Conservation (phyloP, 2,797 vertebrate species). For the Melanogrammus aeglefinus region DNA sequence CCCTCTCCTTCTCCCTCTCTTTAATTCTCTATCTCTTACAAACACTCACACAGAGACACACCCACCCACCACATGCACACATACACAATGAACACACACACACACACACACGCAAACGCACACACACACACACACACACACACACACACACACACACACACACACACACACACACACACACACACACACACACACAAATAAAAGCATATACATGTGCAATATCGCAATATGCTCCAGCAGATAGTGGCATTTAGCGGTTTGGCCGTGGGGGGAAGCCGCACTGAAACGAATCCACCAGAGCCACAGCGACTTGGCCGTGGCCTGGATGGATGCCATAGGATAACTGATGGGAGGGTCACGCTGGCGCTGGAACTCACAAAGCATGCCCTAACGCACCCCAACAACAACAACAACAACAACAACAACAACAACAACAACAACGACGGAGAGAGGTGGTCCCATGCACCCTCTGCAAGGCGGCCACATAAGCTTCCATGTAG, state of each 20-base stretch:
- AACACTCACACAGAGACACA: neutral
- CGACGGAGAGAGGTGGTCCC: slow-evolving; percentile 41
- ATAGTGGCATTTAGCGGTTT: slow-evolving; percentile 31
- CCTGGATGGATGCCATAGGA: slow-evolving; percentile 53
- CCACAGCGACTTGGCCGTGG: slow-evolving; percentile 23
- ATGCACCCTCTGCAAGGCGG: slow-evolving; percentile 34
- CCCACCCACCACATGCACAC: no score
- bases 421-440: slow-evolving; percentile 15
- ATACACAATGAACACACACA: neutral
- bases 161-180: neutral
- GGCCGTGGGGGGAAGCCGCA: slow-evolving; percentile 53
- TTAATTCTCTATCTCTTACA: neutral
- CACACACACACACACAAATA: slow-evolving; percentile 1
- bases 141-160: slow-evolving; percentile 6
- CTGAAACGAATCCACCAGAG: slow-evolving; percentile 57
- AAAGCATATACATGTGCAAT: slow-evolving; percentile 11
- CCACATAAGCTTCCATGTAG: slow-evolving; percentile 31
- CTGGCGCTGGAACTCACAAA: slow-evolving; percentile 36
- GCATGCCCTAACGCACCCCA: neutral
- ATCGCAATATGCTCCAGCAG: slow-evolving; percentile 35
- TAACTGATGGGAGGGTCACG: slow-evolving; percentile 50
- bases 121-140: neutral
- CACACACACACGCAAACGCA: neutral
- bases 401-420: neutral
- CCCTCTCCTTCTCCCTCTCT: neutral